These are phyloP conservation scores for Salticus scenicus DNA, from an alignment of 2,888 invertebrate genomes.

Conservation along the genomic window DNA sequence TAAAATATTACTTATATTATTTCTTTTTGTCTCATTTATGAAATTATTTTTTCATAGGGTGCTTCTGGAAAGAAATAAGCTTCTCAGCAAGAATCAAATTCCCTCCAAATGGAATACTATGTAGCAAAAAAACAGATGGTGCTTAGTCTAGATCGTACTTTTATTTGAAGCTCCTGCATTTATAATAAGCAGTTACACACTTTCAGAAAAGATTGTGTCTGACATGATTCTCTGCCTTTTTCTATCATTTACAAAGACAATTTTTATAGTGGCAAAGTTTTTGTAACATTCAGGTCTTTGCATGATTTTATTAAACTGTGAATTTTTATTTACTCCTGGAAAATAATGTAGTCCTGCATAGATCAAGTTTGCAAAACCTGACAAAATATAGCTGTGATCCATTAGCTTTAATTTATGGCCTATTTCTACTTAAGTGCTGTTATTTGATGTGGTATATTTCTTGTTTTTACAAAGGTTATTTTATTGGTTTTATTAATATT, in stretches of 20 bases:
- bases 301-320: constrained; percentile 1
- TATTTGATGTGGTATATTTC: not conserved
- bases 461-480: not conserved
- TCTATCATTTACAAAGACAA: constrained; percentile 4
- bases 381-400: not conserved
- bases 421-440: not conserved
- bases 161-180: constrained; percentile 21
- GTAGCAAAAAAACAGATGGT: constrained; percentile 27
- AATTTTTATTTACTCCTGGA: not conserved
- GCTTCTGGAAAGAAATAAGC: constrained; percentile 49
- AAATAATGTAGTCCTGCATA: not conserved
- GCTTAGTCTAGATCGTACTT: constrained; percentile 32
- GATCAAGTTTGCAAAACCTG: not conserved
- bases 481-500: not conserved
- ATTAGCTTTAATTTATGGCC: not conserved
- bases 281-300: not conserved
- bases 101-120: constrained; percentile 29
- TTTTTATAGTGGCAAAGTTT: constrained; percentile 6
- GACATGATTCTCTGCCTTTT: constrained; percentile 5
- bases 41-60: constrained; percentile 25
- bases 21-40: not conserved
- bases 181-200: constrained; percentile 5
- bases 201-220: not conserved
- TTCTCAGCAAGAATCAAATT: constrained; percentile 11
- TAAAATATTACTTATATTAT: not conserved